These are phyloP conservation scores for Clarias magur DNA, from an alignment of 2,113 vertebrate genomes.

Conservation along the genomic window DNA sequence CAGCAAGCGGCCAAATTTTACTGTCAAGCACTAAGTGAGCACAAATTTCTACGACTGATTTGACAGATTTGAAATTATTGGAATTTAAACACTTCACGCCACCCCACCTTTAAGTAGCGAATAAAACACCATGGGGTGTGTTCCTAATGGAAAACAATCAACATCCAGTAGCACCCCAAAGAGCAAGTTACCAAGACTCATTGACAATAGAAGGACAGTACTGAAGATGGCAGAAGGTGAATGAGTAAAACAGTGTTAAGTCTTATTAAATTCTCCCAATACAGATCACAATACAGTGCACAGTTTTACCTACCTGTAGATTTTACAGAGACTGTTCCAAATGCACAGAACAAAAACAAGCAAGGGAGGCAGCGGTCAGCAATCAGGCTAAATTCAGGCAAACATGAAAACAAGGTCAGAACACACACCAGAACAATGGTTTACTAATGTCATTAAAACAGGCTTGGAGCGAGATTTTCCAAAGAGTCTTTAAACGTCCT, in stretches of 20 bases:
- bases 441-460: background rate
- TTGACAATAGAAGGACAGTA: background rate
- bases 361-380: background rate
- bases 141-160: background rate
- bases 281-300: background rate
- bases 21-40: no score
- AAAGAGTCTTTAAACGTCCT: background rate
- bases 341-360: background rate
- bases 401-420: conserved; percentile 7
- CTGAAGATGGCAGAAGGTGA: background rate
- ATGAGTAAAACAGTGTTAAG: background rate
- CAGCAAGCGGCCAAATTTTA: no score
- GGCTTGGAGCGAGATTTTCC: background rate
- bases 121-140: background rate
- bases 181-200: background rate
- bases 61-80: no score
- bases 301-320: background rate
- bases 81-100: no score
- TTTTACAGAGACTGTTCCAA: background rate
- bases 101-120: background rate
- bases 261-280: background rate
- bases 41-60: no score
- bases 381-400: background rate
- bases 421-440: background rate
- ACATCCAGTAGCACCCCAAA: background rate